Percentiles rank a stretch among this genome's conserved stretches.
phyloP scores from a whole-genome alignment of 2,113 vertebrate species.

The Notarius quadriscutis region DNA sequence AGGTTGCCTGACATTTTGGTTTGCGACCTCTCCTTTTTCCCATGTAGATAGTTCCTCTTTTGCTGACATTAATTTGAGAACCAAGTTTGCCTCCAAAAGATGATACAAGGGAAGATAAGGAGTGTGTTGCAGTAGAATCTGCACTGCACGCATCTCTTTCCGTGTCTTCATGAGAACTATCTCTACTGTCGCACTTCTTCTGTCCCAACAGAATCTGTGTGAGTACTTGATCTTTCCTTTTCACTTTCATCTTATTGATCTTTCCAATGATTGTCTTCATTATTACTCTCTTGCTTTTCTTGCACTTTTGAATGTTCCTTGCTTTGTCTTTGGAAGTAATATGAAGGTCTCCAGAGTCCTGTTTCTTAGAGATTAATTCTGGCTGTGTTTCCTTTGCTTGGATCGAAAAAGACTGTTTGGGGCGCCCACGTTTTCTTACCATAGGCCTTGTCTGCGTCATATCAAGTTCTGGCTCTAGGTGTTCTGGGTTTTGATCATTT shows the following conservation, averaged over 20 bases:
- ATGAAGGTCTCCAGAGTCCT: conserved; percentile 1
- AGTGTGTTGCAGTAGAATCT: conserved; percentile 79
- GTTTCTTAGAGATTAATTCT: conserved; percentile 48
- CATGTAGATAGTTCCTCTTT: conserved; percentile 98
- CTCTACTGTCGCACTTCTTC: conserved; percentile 52
- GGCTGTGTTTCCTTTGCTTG: conserved; percentile 69
- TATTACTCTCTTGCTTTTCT: conserved; percentile 80
- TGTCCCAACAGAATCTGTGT: conserved; percentile 79
- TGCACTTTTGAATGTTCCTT: conserved; percentile 52
- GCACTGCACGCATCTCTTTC: conserved; percentile 61
- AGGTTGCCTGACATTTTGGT: conserved; percentile 78
- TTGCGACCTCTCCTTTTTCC: conserved; percentile 96
- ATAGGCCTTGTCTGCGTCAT: conserved; percentile 77
- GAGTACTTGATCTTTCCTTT: conserved; percentile 88
- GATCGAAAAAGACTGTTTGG: conserved; percentile 77
- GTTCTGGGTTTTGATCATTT: conserved; percentile 21
- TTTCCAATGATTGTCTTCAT: conserved; percentile 93
- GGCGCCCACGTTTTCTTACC: conserved; percentile 88
- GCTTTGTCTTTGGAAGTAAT: conserved; percentile 65
- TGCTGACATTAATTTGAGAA: conserved; percentile 98
- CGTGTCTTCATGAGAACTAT: conserved; percentile 49
- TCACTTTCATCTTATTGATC: conserved; percentile 93
- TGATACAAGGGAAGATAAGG: conserved; percentile 88
- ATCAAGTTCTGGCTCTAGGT: conserved; percentile 70
- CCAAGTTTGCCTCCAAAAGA: conserved; percentile 89